Conservation (phyloP, 2,797 vertebrate genomes). For the Xiphophorus birchmanni region DNA sequence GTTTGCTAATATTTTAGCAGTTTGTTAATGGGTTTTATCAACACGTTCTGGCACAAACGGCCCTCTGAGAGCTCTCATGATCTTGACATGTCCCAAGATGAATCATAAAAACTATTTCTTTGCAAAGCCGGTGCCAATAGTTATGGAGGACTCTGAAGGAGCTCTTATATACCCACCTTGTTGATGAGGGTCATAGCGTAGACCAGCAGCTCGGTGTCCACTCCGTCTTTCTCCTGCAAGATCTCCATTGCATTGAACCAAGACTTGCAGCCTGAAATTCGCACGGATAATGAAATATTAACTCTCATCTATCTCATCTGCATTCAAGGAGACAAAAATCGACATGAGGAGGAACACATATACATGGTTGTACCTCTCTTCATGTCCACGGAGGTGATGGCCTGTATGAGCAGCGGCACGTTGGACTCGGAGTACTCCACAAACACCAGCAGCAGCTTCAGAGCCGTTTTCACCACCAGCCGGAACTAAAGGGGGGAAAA, state of each 20-base stretch:
- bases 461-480: constrained; percentile 91
- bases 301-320: not conserved
- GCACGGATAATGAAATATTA: not conserved
- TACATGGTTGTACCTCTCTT: constrained; percentile 82
- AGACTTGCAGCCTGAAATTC: constrained; percentile 80
- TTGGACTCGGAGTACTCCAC: constrained; percentile 95
- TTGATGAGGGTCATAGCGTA: constrained; percentile 95
- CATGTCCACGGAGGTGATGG: constrained; percentile 83
- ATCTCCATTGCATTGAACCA: constrained; percentile 96
- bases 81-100: too few species aligned
- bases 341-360: not conserved
- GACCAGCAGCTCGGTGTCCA: constrained; percentile 94
- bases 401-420: constrained; percentile 84
- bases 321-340: not conserved
- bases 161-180: constrained; percentile 81
- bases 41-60: too few species aligned
- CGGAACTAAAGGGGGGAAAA: constrained; percentile 84
- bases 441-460: constrained; percentile 94
- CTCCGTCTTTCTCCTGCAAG: constrained; percentile 93
- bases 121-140: not conserved
- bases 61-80: too few species aligned
- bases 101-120: not conserved
- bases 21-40: too few species aligned
- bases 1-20: too few species aligned
- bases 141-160: not conserved